Evolutionary conservation across 2,888 invertebrate species (phyloP), one percentile per base, ranked within the genome.

Genomic region (Rhimphoctona megacephalus): DNA sequence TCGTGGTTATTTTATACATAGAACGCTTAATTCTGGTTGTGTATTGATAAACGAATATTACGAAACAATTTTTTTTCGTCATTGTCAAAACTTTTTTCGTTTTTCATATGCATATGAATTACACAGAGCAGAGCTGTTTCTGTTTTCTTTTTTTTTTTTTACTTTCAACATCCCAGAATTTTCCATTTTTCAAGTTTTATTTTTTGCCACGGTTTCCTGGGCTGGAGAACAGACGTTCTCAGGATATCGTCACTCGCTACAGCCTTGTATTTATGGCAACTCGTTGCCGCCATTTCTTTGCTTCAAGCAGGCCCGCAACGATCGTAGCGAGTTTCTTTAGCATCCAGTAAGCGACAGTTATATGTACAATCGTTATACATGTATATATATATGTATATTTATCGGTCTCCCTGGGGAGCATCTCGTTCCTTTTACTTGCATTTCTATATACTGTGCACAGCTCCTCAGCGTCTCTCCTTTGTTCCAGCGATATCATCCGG

Each of bases 401-500:
- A 14, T 67, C 36, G 79, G 43, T 73, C 57, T 79, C 74, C 74
- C 78, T 81, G 11, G 73, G 73, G 81, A 67, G 67, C 57, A 73
- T 36, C 54, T 78, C 49, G 61, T 61, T 78, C 73, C 78, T 54
- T 61, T 54, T 77, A 33, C 72, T 46, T 17, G 72, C 52, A 72
- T 54, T 30, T 64, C 61, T 77, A 66, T 80, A 80, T 66, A 30
- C 82, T 73, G 46, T 46, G 54, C 77, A 85, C 67, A 70, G 30
- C 83, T 54, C 73, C 52, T 39, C 61, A 36, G 54, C 57, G 81
- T 69, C 52, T 54, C 54, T 84, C 69, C 78, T 73, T 82, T 85
- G 76, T 88, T 82, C 82, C 72, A 83, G 70, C 81, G 80, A 89
- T 87, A 88, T 86, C 67, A 87, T 80, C 86, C 85, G 84, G 85